phyloP scores from a whole-genome alignment of 2,888 invertebrate genomes.

The Aphrophora alni region DNA sequence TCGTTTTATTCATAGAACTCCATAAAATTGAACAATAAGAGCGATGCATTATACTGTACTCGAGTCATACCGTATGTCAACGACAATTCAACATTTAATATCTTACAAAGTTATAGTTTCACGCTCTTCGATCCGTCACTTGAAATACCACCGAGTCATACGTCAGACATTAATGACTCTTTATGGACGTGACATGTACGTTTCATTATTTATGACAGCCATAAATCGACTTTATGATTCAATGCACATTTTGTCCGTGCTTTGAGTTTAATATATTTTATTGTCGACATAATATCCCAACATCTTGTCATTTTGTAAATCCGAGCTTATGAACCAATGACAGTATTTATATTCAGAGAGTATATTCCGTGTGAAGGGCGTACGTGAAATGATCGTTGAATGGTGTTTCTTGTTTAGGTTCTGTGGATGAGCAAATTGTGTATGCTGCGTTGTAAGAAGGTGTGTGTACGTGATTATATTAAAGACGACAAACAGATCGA shows the following conservation, averaged over 20 bases:
- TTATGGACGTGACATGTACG: background rate
- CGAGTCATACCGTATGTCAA: background rate
- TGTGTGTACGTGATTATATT: too few species aligned
- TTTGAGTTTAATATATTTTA: background rate
- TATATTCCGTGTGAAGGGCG: background rate
- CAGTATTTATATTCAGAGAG: background rate
- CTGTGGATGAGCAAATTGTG: too few species aligned
- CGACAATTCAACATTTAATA: background rate
- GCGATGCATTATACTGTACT: background rate
- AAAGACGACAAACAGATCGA: too few species aligned
- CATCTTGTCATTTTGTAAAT: conserved; percentile 3
- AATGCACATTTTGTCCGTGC: conserved; percentile 4
- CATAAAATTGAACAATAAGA: background rate
- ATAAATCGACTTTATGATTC: background rate
- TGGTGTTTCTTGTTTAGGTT: too few species aligned
- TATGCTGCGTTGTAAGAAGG: too few species aligned
- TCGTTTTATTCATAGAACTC: too few species aligned
- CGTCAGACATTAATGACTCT: background rate
- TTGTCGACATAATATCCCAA: background rate
- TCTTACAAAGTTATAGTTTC: background rate
- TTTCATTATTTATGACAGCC: background rate
- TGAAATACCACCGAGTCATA: background rate
- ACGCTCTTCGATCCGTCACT: background rate
- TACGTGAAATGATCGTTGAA: background rate
- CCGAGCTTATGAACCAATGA: background rate